A percentile compares a stretch with the other conserved stretches of the same genome.
Evolutionary conservation across 2,113 vertebrate species (phyloP).

Genomic region (Crotophaga sulcirostris): DNA sequence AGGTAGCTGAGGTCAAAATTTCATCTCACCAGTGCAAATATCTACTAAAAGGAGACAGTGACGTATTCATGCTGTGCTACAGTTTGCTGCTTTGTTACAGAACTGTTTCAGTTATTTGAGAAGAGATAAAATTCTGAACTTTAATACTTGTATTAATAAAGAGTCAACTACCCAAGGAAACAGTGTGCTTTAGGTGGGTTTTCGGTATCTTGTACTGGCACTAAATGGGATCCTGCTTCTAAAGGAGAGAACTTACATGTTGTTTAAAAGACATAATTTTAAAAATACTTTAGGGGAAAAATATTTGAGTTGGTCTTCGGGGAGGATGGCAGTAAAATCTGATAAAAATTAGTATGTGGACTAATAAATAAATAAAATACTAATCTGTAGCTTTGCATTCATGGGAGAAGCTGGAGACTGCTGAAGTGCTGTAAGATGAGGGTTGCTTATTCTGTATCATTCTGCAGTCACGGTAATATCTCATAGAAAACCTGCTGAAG

Average conservation of each 20-base stretch:
- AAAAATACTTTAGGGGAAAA: not conserved
- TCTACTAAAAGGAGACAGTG: not conserved
- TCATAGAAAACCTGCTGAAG: not conserved
- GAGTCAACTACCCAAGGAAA: not conserved
- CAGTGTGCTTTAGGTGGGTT: not conserved
- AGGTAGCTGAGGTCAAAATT: slow-evolving; percentile 14
- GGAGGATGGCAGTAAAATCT: not conserved
- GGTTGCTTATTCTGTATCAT: not conserved
- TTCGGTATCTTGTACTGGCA: not conserved
- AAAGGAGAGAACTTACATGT: not conserved
- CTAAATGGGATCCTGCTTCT: not conserved
- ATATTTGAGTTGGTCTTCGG: not conserved
- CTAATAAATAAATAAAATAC: not conserved
- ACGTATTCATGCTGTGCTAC: not conserved
- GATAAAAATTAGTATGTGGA: not conserved
- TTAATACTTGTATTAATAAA: not conserved
- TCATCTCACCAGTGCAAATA: not conserved
- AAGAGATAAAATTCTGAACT: not conserved
- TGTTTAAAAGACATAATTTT: not conserved
- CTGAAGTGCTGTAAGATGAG: not conserved
- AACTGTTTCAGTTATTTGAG: not conserved
- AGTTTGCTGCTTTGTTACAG: not conserved
- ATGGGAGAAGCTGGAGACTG: not conserved
- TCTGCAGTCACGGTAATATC: not conserved
- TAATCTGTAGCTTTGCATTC: not conserved